These are phyloP conservation scores for Cheilosia grossa DNA, from an alignment of 2,888 invertebrate species.

Conservation along the genomic window DNA sequence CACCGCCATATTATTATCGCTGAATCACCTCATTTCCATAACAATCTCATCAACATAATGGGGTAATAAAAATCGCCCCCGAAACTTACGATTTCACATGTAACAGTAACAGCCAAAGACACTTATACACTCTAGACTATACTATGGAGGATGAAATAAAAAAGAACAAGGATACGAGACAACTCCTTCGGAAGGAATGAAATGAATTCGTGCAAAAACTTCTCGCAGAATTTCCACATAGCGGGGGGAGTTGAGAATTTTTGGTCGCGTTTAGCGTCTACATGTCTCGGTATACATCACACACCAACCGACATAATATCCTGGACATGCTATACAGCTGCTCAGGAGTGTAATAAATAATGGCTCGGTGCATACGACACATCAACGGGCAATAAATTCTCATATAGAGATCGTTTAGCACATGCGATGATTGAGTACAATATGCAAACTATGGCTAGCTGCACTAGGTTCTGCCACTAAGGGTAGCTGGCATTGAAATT, in stretches of 20 bases:
- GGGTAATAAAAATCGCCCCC: constrained; percentile 73
- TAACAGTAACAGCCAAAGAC: background rate
- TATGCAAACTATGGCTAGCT: constrained; percentile 38
- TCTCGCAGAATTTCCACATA: constrained; percentile 30
- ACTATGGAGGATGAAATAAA: background rate
- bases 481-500: constrained; percentile 63
- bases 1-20: constrained; percentile 38
- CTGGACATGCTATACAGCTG: constrained; percentile 48
- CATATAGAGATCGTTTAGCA: constrained; percentile 68
- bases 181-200: constrained; percentile 21
- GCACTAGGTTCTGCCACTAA: constrained; percentile 10
- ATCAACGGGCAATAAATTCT: constrained; percentile 70
- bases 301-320: constrained; percentile 52
- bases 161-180: background rate
- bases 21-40: constrained; percentile 74
- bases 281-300: constrained; percentile 50
- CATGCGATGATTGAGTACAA: constrained; percentile 67
- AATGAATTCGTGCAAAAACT: constrained; percentile 56
- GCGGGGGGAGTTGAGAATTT: constrained; percentile 22
- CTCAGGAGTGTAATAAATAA: constrained; percentile 59
- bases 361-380: constrained; percentile 71
- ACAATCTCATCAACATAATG: constrained; percentile 74
- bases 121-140: constrained; percentile 6
- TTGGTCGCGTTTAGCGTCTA: constrained; percentile 61
- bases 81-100: constrained; percentile 61